A percentile compares a stretch with the other conserved stretches of the same genome.
Evolutionary conservation across 1,140 invertebrate genomes (phyloP).

Genomic region (Philopotamus ludificatus): DNA sequence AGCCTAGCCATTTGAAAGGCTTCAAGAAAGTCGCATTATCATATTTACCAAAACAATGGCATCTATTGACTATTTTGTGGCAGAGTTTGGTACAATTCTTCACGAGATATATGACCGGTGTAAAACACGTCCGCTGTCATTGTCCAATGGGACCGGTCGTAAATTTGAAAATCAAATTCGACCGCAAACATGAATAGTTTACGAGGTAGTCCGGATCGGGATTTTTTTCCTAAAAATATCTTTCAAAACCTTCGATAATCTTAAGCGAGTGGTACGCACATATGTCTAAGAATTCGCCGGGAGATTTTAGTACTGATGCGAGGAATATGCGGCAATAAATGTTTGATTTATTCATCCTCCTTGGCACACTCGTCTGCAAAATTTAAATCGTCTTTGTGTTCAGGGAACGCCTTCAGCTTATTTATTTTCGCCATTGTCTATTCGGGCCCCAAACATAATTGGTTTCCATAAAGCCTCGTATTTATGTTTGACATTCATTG

Average conservation of each 20-base stretch:
- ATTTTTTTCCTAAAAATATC: too few species aligned
- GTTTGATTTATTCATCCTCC: too few species aligned
- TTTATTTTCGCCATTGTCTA: constrained; percentile 36
- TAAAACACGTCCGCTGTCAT: neutral
- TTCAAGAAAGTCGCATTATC: constrained; percentile 8
- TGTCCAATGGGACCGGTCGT: too few species aligned
- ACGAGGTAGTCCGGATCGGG: too few species aligned
- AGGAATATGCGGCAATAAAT: too few species aligned
- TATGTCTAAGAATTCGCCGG: too few species aligned
- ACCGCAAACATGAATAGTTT: too few species aligned
- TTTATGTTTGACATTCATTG: constrained; percentile 34
- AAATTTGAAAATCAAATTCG: too few species aligned
- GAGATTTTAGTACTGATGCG: too few species aligned
- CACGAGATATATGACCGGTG: constrained; percentile 1
- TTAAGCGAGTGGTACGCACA: too few species aligned
- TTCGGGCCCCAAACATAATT: constrained; percentile 23
- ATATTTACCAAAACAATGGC: neutral
- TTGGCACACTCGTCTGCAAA: neutral
- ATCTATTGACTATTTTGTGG: neutral
- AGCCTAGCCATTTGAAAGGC: neutral
- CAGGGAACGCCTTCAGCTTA: constrained; percentile 13
- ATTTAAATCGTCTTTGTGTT: constrained; percentile 11
- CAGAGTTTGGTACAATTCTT: neutral
- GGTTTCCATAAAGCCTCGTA: constrained; percentile 28
- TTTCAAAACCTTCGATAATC: too few species aligned